A percentile compares a stretch with the other conserved stretches of the same genome.
Conservation (phyloP, 30 jellyfish, hydroid and myxozoan genomes). For the Haliclystus octoradiatus region DNA sequence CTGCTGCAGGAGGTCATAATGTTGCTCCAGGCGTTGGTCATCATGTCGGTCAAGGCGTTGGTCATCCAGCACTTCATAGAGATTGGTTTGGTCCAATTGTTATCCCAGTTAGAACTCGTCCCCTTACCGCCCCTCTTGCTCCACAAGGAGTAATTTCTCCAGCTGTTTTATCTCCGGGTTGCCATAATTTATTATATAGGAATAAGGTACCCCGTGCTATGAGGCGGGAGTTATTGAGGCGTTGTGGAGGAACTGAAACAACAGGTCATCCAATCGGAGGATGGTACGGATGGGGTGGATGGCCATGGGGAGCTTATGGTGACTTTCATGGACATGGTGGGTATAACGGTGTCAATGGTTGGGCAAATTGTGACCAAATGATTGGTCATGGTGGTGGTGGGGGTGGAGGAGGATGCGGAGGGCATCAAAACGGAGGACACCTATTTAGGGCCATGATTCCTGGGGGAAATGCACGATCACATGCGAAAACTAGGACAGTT, state of each 20-base stretch:
- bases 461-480: constrained; percentile 25
- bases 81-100: constrained; percentile 20
- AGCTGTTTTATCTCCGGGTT: neutral
- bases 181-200: neutral
- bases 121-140: neutral
- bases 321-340: constrained; percentile 74
- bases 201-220: neutral
- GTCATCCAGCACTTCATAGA: constrained; percentile 9
- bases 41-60: constrained; percentile 15
- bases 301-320: constrained; percentile 98
- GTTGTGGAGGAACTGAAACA: constrained; percentile 16
- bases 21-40: constrained; percentile 3
- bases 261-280: constrained; percentile 73
- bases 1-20: constrained; percentile 14
- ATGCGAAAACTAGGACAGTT: constrained; percentile 16
- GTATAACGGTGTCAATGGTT: constrained; percentile 44
- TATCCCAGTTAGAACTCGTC: neutral
- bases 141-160: neutral
- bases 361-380: constrained; percentile 21
- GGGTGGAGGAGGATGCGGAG: neutral
- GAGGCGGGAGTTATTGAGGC: neutral
- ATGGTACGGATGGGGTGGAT: constrained; percentile 94
- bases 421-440: neutral
- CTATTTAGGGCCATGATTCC: neutral
- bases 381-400: constrained; percentile 14